Base-by-base conservation (phyloP, 2,888 invertebrate species). In the Drosophila basisetae region DNA sequence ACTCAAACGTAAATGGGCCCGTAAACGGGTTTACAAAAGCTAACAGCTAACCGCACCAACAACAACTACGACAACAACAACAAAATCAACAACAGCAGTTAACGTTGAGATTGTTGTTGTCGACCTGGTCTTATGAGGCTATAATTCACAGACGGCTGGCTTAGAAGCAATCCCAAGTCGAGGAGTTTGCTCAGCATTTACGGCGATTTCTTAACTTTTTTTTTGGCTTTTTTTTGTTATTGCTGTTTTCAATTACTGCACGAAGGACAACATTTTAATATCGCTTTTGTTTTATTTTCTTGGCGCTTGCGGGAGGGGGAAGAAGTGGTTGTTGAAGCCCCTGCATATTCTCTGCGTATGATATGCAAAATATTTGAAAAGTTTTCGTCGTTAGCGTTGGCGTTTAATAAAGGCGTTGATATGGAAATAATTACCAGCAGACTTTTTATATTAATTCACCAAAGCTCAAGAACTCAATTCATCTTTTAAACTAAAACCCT, bases 381-480 rank as follows among this genome's bases (percentile, higher is more conserved):
- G 50, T 83, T 88, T 84, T 61, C 53, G 37, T 53, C 49, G 53
- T 64, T 68, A 55, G 62, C 28, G 50, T 56, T 59, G 72, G 53
- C 31, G 65, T 54, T 70, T 62, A 73, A 69, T 56, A 64, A 68
- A 74, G 76, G 89, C 90, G 85, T 75, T 82, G 82, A 68, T 72
- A 73, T 86, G 89, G 87, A 89, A 90, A 83, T 85, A 90, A 85
- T 90, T 89, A 79, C 76, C 73, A 71, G 73, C 85, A 90, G 90
- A 90, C 72, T 70, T 68, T 69, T 60, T 47, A 65, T 30, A 68
- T 56, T 68, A 66, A 60, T 65, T 68, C n/a, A 54, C n/a, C 49
- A 52, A 41, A 39, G 33, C 54, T 4, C 1, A 10, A 30, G 31
- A 39, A 41, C 41, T 39, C 25, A 33, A 31, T 30, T 56, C 30